Percentiles rank a stretch among this genome's conserved stretches.
These are phyloP conservation scores for Myotis yumanensis DNA, from an alignment of 2,113 vertebrate genomes.

Conservation along the genomic window DNA sequence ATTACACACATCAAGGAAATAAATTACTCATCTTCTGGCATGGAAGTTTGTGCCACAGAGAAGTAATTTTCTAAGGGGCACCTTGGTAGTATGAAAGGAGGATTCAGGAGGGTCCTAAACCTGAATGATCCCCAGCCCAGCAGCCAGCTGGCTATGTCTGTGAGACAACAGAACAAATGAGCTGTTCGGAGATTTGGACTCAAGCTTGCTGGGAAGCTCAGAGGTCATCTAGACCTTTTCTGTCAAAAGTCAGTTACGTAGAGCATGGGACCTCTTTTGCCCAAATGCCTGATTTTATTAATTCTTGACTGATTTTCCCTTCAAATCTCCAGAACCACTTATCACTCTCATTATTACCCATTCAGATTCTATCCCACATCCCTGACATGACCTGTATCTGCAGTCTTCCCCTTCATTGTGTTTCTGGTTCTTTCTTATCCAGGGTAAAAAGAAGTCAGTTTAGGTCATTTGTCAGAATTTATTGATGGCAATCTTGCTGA, in stretches of 20 bases:
- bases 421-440: neutral
- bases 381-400: neutral
- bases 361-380: too few relatives aligned
- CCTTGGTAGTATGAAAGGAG: conserved; percentile 34
- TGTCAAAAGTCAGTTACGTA: neutral
- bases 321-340: neutral
- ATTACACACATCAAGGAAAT: conserved; percentile 41
- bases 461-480: neutral
- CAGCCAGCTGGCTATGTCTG: neutral
- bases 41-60: neutral
- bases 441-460: neutral
- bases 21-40: conserved; percentile 58
- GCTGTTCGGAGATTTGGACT: neutral
- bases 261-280: neutral
- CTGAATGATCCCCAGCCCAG: neutral
- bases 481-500: neutral
- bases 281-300: neutral
- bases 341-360: neutral
- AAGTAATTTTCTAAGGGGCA: conserved; percentile 59
- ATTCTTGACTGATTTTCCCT: neutral
- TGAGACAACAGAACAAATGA: neutral
- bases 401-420: neutral
- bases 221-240: neutral
- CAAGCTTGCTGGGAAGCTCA: neutral
- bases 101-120: conserved; percentile 44